phyloP scores from a whole-genome alignment of 2,888 invertebrate genomes.

The Eupithecia exiguata region DNA sequence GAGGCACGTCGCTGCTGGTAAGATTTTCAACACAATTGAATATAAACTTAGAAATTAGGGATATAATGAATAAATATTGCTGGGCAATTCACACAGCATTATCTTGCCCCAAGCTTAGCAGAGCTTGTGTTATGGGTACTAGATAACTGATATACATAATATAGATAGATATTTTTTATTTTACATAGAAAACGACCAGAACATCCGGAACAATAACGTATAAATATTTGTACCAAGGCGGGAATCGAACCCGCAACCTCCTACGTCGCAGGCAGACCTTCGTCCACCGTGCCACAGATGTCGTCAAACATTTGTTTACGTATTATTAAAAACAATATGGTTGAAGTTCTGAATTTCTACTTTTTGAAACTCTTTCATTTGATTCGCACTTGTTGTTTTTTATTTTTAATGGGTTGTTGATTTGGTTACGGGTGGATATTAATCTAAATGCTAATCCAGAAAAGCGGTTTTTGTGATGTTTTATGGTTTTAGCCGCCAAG shows the following conservation, averaged over 20 bases:
- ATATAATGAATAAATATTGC: too few relatives aligned
- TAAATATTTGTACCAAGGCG: too few relatives aligned
- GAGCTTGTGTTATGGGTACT: too few relatives aligned
- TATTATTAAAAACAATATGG: background rate
- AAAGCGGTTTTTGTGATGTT: constrained; percentile 6
- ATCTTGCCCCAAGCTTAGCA: too few relatives aligned
- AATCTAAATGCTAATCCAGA: constrained; percentile 19
- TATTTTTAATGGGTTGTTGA: constrained; percentile 2
- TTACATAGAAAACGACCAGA: too few relatives aligned
- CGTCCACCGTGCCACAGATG: too few relatives aligned
- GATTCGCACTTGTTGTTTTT: background rate
- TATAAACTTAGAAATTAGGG: background rate
- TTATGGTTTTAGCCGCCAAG: background rate
- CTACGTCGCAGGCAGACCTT: too few relatives aligned
- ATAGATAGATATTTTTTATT: too few relatives aligned
- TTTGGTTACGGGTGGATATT: background rate
- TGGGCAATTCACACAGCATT: too few relatives aligned
- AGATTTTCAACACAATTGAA: constrained; percentile 33
- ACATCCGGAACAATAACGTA: too few relatives aligned
- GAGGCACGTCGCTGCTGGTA: constrained; percentile 53
- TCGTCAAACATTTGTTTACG: background rate
- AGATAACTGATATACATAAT: too few relatives aligned
- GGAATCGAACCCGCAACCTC: too few relatives aligned
- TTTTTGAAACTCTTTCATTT: background rate
- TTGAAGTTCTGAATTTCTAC: background rate